Evolutionary conservation across 2,888 invertebrate species (phyloP).

Genomic region (Agonopterix alstromeriana): DNA sequence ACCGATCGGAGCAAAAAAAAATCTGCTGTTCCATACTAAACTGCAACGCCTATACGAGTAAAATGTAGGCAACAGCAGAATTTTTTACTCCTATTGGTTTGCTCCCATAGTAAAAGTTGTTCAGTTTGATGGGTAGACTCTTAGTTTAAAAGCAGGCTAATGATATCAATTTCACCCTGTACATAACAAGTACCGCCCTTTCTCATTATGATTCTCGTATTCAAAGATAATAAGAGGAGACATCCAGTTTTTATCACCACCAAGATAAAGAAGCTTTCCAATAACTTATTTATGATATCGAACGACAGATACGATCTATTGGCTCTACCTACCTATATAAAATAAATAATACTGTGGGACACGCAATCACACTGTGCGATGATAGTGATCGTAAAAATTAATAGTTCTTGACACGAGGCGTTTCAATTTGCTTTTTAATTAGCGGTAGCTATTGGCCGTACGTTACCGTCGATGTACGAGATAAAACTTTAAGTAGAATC

Average conservation of each 20-base stretch:
- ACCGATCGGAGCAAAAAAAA: no score
- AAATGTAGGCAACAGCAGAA: no score
- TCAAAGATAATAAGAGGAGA: background rate
- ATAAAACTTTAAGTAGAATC: conserved; percentile 28
- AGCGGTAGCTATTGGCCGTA: conserved; percentile 26
- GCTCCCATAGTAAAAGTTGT: no score
- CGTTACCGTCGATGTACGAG: conserved; percentile 20
- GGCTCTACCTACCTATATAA: conserved; percentile 34
- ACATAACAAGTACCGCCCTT: conserved; percentile 3
- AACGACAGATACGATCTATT: conserved; percentile 46
- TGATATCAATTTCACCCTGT: no score
- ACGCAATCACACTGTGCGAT: conserved; percentile 33
- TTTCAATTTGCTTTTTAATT: conserved; percentile 65
- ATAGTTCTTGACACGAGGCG: conserved; percentile 52
- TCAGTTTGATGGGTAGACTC: no score
- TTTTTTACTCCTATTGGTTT: no score
- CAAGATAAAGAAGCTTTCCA: conserved; percentile 35
- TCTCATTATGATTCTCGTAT: conserved; percentile 11
- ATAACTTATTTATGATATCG: conserved; percentile 49
- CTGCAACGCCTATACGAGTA: no score
- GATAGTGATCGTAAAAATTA: conserved; percentile 63
- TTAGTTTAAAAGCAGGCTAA: no score
- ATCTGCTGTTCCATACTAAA: no score
- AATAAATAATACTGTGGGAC: conserved; percentile 39
- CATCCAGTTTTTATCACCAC: conserved; percentile 13